Evolutionary conservation across 2,797 vertebrate species (phyloP), one percentile per base, ranked within the genome.

Genomic region (Paratrypauchen microcephalus): DNA sequence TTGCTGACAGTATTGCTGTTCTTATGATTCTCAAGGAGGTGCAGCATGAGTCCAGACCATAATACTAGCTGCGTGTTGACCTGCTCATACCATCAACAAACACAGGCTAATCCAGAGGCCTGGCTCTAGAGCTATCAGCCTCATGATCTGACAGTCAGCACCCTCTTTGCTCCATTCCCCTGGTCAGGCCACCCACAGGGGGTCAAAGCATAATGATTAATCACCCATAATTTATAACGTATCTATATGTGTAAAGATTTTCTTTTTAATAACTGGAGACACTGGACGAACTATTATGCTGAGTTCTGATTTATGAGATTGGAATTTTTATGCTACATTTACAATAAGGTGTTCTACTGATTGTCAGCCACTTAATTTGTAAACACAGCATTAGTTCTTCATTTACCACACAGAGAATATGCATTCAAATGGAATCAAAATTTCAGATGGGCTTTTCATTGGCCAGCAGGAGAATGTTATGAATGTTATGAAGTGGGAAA

Each of bases 131-230:
- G 21, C 16, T 68, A 59, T 70, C 66, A 76, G 69, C 3, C 65
- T 60, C 28, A 11, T 59, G 66, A 39, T 45, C 68, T 62, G 19
- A 59, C 76, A 60, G 64, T 13, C 56, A 30, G 66, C 28, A 36
- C 63, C 63, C 63, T 50, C 69, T 75, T 68, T 41, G 5, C 58
- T 64, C 50, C 72, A 60, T 80, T 83, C 76, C 82, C 72, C 41
- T 65, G 55, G 58, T 57, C 67, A 69, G 86, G 75, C 87, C 87
- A 91, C 89, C 84, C 86, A 91, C 71, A 24, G 60, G 0, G 69
- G 70, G 83, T 87, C 78, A 70, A n/a, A 60, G 48, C 71, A 70
- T 55, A 58, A 81, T 68, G 84, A 56, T 56, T 23, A 56, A 24
- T 56, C 54, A 88, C 82, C 77, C 76, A 73, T 77, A 9, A 36